phyloP scores from a whole-genome alignment of 2,113 vertebrate species.

The Pedionomus torquatus region DNA sequence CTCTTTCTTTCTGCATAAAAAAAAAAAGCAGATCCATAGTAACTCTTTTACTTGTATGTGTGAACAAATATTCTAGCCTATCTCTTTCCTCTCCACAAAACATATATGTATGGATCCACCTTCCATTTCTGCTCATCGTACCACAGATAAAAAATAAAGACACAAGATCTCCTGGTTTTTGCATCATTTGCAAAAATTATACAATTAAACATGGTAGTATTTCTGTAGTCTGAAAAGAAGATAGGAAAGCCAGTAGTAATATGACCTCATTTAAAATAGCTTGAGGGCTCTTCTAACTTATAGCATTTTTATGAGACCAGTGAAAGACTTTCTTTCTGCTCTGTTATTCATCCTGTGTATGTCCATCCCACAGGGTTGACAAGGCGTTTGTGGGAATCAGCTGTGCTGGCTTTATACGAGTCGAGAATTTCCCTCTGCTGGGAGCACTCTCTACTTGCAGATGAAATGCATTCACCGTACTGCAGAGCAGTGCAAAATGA shows the following conservation, averaged over 20 bases:
- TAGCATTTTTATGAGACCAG: not conserved
- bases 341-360: not conserved
- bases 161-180: not conserved
- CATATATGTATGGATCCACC: not conserved
- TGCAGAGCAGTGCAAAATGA: slow-evolving; percentile 39
- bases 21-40: not conserved
- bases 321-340: slow-evolving; percentile 1
- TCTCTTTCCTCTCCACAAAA: not conserved
- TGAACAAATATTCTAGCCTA: not conserved
- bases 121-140: not conserved
- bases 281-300: slow-evolving; percentile 8
- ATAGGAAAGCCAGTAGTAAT: not conserved
- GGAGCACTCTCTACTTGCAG: slow-evolving; percentile 8
- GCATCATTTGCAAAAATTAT: not conserved
- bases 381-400: slow-evolving; percentile 32
- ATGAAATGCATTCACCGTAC: slow-evolving; percentile 18
- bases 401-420: not conserved
- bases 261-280: slow-evolving; percentile 35
- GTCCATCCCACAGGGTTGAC: slow-evolving; percentile 37
- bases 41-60: not conserved
- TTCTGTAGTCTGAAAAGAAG: not conserved
- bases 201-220: not conserved
- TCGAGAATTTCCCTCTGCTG: slow-evolving; percentile 38
- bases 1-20: not conserved
- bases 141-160: not conserved